Evolutionary conservation across 2,797 vertebrate species (phyloP).

Genomic region (Sarcoramphus papa): DNA sequence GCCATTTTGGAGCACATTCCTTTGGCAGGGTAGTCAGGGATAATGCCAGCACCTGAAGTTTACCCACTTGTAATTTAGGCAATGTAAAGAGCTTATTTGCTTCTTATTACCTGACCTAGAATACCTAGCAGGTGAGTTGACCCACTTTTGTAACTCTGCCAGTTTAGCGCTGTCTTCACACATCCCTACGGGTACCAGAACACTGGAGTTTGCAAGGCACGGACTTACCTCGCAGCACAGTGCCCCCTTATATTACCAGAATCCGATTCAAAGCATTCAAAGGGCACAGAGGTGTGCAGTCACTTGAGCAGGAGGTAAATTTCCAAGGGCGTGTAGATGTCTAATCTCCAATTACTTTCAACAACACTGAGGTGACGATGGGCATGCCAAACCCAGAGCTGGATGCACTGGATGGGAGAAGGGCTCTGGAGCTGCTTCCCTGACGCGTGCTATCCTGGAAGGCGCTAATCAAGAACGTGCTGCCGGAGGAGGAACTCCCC

Average conservation of each 20-base stretch:
- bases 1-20: not conserved
- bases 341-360: not conserved
- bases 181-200: not conserved
- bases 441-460: not conserved
- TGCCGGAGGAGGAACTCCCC: not conserved
- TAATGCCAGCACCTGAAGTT: not conserved
- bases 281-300: not conserved
- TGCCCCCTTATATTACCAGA: not conserved
- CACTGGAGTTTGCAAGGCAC: not conserved
- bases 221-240: not conserved
- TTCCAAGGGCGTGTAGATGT: not conserved
- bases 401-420: not conserved
- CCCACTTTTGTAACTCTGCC: not conserved
- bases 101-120: not conserved
- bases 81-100: not conserved
- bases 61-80: not conserved
- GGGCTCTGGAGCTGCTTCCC: not conserved
- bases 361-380: not conserved
- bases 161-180: not conserved
- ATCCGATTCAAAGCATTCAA: not conserved
- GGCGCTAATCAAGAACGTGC: not conserved
- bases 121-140: not conserved
- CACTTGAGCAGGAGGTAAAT: not conserved
- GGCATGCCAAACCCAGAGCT: not conserved
- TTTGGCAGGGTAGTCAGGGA: not conserved